Percentiles rank a stretch among this genome's conserved stretches.
These are phyloP conservation scores for Eupithecia centaureata DNA, from an alignment of 2,888 invertebrate species.

Conservation along the genomic window DNA sequence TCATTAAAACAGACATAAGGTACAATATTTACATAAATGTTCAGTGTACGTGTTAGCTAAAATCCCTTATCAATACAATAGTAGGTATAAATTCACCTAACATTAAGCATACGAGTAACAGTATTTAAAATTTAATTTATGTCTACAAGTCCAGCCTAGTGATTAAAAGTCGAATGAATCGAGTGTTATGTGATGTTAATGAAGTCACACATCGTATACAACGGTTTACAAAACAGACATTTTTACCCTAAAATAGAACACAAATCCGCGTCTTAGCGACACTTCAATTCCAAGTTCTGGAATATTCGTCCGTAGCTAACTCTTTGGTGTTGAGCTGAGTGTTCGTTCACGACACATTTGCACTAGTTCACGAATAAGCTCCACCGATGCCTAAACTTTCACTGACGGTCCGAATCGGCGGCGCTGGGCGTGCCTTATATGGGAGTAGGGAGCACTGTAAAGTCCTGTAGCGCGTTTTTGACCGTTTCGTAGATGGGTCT, in stretches of 20 bases:
- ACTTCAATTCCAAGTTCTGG: slow-evolving; percentile 39
- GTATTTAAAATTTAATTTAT: slow-evolving; percentile 80
- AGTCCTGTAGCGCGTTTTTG: slow-evolving; percentile 95
- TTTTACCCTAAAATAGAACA: slow-evolving; percentile 71
- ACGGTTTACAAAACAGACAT: slow-evolving; percentile 80
- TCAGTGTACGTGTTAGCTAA: slow-evolving; percentile 72
- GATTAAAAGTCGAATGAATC: slow-evolving; percentile 69
- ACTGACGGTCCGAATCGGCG: slow-evolving; percentile 79
- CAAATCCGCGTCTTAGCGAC: slow-evolving; percentile 47
- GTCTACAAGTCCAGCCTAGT: slow-evolving; percentile 74
- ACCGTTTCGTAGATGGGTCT: slow-evolving; percentile 95
- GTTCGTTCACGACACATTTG: slow-evolving; percentile 49
- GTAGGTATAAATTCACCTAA: slow-evolving; percentile 78
- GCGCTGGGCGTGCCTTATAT: slow-evolving; percentile 87
- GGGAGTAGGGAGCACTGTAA: slow-evolving; percentile 94
- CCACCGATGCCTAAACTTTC: slow-evolving; percentile 66
- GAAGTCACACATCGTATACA: slow-evolving; percentile 83
- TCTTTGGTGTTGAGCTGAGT: slow-evolving; percentile 57
- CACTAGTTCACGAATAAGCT: slow-evolving; percentile 57
- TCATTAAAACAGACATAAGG: slow-evolving; percentile 53
- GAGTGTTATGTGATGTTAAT: slow-evolving; percentile 72
- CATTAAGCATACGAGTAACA: slow-evolving; percentile 82
- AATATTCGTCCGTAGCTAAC: slow-evolving; percentile 27
- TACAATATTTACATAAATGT: slow-evolving; percentile 70
- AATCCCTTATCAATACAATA: slow-evolving; percentile 71